phyloP scores from a whole-genome alignment of 2,888 invertebrate genomes.

The Notodonta ziczac region DNA sequence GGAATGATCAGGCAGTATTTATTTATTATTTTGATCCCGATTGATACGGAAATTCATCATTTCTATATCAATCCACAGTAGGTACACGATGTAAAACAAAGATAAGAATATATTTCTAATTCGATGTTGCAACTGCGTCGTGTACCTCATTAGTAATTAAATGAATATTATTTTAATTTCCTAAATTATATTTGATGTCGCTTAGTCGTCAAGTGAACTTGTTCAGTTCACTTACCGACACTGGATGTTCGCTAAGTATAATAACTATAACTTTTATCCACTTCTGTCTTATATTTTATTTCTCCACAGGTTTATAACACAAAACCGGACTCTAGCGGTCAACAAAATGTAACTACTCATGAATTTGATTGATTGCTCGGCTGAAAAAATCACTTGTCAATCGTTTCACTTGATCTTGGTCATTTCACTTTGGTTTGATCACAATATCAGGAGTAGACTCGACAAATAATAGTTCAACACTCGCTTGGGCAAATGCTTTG shows the following conservation, averaged over 20 bases:
- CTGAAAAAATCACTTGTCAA: constrained; percentile 78
- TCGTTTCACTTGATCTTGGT: constrained; percentile 75
- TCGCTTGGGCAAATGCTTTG: constrained; percentile 73
- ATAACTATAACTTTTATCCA: constrained; percentile 60
- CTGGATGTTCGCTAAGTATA: constrained; percentile 63
- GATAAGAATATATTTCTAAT: neutral
- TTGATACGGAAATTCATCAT: constrained; percentile 47
- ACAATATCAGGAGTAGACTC: constrained; percentile 72
- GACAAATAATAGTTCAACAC: constrained; percentile 58
- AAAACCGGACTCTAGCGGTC: constrained; percentile 84
- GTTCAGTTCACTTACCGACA: constrained; percentile 59
- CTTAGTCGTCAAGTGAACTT: constrained; percentile 68
- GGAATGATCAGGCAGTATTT: constrained; percentile 63
- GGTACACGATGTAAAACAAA: constrained; percentile 41
- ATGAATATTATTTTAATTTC: constrained; percentile 48
- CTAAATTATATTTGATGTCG: constrained; percentile 61
- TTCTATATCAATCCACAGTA: constrained; percentile 43
- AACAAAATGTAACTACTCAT: constrained; percentile 84
- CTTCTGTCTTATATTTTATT: constrained; percentile 81
- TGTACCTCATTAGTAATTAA: constrained; percentile 25
- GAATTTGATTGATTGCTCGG: constrained; percentile 74
- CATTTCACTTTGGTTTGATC: constrained; percentile 74
- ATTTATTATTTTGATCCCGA: constrained; percentile 45
- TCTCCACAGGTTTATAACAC: constrained; percentile 85
- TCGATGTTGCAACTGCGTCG: constrained; percentile 9